These are phyloP conservation scores for Lepidocyrtinus sp. DNA, from an alignment of 2,888 invertebrate genomes.

Conservation along the genomic window DNA sequence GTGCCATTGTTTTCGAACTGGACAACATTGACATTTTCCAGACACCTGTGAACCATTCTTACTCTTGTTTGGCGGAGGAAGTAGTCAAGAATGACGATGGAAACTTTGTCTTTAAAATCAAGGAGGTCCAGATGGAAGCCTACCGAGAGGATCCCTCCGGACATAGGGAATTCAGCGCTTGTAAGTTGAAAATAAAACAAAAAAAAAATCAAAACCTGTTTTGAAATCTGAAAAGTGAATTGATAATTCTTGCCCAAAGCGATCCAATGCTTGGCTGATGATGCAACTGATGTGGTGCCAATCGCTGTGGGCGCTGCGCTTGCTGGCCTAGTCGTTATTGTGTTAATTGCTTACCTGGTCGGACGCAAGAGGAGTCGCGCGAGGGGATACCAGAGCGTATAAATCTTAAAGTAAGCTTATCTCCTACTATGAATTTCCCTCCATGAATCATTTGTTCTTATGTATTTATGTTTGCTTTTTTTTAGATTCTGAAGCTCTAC, in stretches of 20 bases:
- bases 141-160: conserved; percentile 74
- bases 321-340: conserved; percentile 89
- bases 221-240: conserved; percentile 21
- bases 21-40: conserved; percentile 75
- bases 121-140: conserved; percentile 82
- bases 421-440: no score
- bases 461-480: no score
- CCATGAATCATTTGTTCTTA: no score
- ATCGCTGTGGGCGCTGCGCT: conserved; percentile 97
- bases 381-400: conserved; percentile 92
- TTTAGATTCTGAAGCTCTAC: no score
- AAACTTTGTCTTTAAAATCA: conserved; percentile 76
- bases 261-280: conserved; percentile 81
- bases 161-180: conserved; percentile 76
- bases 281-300: conserved; percentile 92
- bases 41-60: conserved; percentile 80
- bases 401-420: no score
- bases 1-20: conserved; percentile 74
- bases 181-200: conserved; percentile 73
- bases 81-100: conserved; percentile 75
- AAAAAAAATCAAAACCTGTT: conserved; percentile 14
- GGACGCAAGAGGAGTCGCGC: conserved; percentile 89
- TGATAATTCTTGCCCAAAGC: conserved; percentile 74
- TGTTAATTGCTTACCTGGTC: conserved; percentile 92
- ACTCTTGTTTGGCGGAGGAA: conserved; percentile 80